Evolutionary conservation across 2,113 vertebrate genomes (phyloP), one percentile per base, ranked within the genome.

Genomic region (Oxyruncus cristatus): DNA sequence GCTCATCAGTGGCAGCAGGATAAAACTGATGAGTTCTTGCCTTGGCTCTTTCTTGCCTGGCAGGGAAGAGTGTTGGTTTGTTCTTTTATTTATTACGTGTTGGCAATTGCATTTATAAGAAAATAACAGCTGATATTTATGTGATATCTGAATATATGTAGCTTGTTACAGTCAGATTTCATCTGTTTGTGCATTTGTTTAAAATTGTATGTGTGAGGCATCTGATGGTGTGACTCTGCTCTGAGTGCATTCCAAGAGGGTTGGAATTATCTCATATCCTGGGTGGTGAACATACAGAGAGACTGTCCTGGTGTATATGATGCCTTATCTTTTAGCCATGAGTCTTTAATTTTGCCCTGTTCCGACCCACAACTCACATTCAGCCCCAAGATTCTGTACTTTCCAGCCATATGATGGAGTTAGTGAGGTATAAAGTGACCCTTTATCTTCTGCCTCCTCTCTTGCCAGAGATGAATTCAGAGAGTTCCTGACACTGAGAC

Each of bases 41-140:
- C 86, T 97, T 95, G 95, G 79, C 89, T 95, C 56, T 85, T 83
- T 91, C 76, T 92, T 93, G 63, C 59, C 81, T 95, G 96, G 90
- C 95, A 96, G 71, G 22, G 42, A 85, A 59, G 35, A 66, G 76
- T 66, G 67, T 88, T 86, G 78, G 71, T 93, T 97, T 92, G 90
- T 96, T 96, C 85, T 94, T 96, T 96, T 92, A 93, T 94, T 95
- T 93, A 89, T 92, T 96, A 73, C 68, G 79, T 2, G 4, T 79
- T 96, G 75, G 89, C 92, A 94, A 85, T 93, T 83, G 75, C 91
- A 90, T 97, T 95, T 93, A 90, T 97, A 88, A 93, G 92, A 93
- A 96, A 96, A 96, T 94, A 96, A 95, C 92, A 95, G 90, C 90
- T 96, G 93, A 86, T 96, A 93, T 96, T 95, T 96, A 88, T 80